Conservation (phyloP, 2,888 invertebrate species). For the Agelastica alni region DNA sequence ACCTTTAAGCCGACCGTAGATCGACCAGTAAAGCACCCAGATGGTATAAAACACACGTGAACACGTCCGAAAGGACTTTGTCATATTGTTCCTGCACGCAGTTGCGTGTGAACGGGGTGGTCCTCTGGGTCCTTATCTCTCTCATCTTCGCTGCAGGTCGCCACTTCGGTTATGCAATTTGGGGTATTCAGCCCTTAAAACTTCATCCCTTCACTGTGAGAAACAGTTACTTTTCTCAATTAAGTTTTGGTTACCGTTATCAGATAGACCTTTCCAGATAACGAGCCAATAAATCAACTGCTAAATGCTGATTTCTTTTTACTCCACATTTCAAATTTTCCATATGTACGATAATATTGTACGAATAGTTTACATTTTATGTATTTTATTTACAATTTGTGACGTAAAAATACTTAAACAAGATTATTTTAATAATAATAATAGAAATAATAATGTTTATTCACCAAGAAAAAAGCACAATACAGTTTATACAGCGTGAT, state of each 20-base stretch:
- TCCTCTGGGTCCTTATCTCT: constrained; percentile 44
- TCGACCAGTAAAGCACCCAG: constrained; percentile 8
- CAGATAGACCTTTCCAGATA: no score
- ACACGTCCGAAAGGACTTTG: constrained; percentile 10
- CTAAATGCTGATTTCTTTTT: no score
- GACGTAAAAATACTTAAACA: no score
- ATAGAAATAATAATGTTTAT: no score
- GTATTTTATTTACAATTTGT: no score
- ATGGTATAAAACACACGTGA: constrained; percentile 18
- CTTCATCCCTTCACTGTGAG: constrained; percentile 36
- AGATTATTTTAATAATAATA: no score
- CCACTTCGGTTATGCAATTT: constrained; percentile 47
- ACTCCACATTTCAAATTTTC: no score
- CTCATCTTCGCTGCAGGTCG: constrained; percentile 42
- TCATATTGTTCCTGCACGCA: constrained; percentile 20
- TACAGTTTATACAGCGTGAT: no score
- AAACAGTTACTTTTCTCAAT: constrained; percentile 36
- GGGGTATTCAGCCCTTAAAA: constrained; percentile 36
- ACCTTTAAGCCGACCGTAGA: not conserved
- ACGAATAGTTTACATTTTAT: no score
- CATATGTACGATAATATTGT: no score
- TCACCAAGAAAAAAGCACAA: no score
- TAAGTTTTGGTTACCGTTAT: constrained; percentile 1
- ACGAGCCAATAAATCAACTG: no score
- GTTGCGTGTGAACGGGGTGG: constrained; percentile 50